Conservation (phyloP, 2,797 vertebrate species). For the Channa striata region DNA sequence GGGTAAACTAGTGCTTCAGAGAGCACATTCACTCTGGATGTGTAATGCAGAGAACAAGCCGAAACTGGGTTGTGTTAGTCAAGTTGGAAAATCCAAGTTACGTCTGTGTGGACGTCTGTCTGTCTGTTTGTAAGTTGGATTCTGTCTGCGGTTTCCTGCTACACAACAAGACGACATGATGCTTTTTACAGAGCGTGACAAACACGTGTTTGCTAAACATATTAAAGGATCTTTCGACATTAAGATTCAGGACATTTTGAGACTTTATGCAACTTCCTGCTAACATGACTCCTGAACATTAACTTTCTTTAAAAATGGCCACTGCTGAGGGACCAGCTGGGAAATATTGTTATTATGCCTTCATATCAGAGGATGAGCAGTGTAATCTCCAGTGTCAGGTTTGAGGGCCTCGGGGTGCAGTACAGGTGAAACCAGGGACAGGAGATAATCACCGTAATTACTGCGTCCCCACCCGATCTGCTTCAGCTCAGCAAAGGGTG, state of each 20-base stretch:
- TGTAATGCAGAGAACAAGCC: neutral
- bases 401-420: constrained; percentile 66
- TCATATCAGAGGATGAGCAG: constrained; percentile 39
- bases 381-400: constrained; percentile 57
- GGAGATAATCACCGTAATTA: constrained; percentile 67
- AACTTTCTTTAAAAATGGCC: constrained; percentile 35
- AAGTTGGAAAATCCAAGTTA: constrained; percentile 14
- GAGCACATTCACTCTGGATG: constrained; percentile 23
- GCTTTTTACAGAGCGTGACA: neutral
- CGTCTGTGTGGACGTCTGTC: neutral
- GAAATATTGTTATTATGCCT: constrained; percentile 46
- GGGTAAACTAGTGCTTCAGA: constrained; percentile 29
- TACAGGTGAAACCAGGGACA: constrained; percentile 59
- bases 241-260: constrained; percentile 1
- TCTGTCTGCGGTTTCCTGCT: constrained; percentile 13
- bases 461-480: constrained; percentile 40
- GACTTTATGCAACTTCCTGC: constrained; percentile 16
- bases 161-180: constrained; percentile 1
- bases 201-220: constrained; percentile 2
- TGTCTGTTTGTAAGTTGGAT: constrained; percentile 9
- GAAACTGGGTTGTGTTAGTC: constrained; percentile 28
- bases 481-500: constrained; percentile 32
- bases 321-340: constrained; percentile 42
- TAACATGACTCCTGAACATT: constrained; percentile 21
- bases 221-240: neutral